A percentile compares a stretch with the other conserved stretches of the same genome.
Conservation (phyloP, 2,797 vertebrate genomes). For the Alcedo quadribrachys region DNA sequence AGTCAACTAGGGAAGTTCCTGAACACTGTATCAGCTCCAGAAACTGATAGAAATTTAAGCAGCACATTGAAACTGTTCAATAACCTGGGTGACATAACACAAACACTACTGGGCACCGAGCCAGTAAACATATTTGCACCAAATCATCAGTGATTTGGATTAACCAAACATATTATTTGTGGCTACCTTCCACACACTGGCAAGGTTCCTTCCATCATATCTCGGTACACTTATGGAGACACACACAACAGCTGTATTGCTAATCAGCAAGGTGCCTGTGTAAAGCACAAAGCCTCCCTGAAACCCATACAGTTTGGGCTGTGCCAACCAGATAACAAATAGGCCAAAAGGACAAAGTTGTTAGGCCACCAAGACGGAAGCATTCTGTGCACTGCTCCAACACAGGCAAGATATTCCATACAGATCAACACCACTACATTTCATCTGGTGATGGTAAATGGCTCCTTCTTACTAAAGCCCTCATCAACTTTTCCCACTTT, state of each 20-base stretch:
- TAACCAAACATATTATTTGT: not conserved
- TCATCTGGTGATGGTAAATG: not conserved
- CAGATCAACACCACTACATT: not conserved
- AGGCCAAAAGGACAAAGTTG: not conserved
- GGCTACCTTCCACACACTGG: not conserved
- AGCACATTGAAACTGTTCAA: not conserved
- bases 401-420: accelerated
- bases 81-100: not conserved
- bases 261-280: not conserved
- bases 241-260: not conserved
- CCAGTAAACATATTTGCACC: not conserved
- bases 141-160: not conserved
- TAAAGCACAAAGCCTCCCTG: not conserved
- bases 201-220: not conserved
- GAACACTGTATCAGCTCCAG: not conserved
- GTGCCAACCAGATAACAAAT: not conserved
- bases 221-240: not conserved
- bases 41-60: not conserved
- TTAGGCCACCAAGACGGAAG: not conserved
- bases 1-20: not conserved
- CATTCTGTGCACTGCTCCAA: not conserved
- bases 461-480: no score
- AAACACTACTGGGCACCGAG: not conserved
- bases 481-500: no score
- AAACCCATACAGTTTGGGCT: not conserved